Conservation (phyloP, 1,140 invertebrate genomes). For the Brachionus rubens region DNA sequence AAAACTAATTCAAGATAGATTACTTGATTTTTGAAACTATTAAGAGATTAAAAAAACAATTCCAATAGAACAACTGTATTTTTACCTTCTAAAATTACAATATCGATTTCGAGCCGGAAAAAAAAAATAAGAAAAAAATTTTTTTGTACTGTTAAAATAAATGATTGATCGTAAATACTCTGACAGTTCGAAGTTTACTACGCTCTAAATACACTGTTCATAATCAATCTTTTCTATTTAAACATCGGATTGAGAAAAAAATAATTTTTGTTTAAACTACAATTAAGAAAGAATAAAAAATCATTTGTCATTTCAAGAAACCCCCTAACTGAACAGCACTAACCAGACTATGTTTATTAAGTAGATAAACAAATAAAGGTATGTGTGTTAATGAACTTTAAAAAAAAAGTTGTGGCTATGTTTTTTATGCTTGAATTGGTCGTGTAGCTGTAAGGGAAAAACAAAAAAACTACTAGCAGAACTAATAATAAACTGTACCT, state of each 20-base stretch:
- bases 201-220: slow-evolving; percentile 12
- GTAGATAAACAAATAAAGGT: slow-evolving; percentile 9
- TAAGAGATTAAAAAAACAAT: slow-evolving; percentile 26
- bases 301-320: slow-evolving; percentile 17
- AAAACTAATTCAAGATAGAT: slow-evolving; percentile 30
- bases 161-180: slow-evolving; percentile 8
- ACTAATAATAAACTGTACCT: no score
- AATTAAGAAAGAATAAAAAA: slow-evolving; percentile 16
- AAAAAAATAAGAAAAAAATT: no score
- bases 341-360: not conserved
- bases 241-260: not conserved
- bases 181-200: slow-evolving; percentile 19
- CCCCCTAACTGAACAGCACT: not conserved
- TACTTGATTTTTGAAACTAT: slow-evolving; percentile 18
- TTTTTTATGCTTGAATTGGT: slow-evolving; percentile 1
- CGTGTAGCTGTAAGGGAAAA: not conserved
- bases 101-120: no score
- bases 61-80: no score
- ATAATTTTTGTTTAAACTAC: slow-evolving; percentile 1
- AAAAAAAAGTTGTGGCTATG: not conserved
- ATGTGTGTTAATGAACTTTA: slow-evolving; percentile 9
- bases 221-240: slow-evolving; percentile 26
- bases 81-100: no score
- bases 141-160: no score
- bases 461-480: not conserved